phyloP scores from a whole-genome alignment of 1,140 invertebrate genomes.

The Sarcophaga peregrina region DNA sequence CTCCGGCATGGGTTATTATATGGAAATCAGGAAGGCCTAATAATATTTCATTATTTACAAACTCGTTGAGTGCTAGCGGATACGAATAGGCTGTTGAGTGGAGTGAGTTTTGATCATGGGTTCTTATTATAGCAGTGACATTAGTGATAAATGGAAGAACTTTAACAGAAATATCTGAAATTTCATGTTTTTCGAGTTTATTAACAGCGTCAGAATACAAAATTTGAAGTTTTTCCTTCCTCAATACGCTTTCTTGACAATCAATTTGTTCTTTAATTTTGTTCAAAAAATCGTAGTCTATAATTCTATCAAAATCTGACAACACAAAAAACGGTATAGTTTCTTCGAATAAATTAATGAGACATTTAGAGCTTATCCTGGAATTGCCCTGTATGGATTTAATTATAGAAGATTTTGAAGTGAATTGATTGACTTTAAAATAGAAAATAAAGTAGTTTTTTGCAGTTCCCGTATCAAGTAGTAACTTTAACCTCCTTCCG shows the following conservation, averaged over 20 bases:
- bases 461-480: too few species aligned
- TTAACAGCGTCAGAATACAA: background rate
- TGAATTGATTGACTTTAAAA: too few species aligned
- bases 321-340: background rate
- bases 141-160: background rate
- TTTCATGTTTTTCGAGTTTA: too few species aligned
- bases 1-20: constrained; percentile 30
- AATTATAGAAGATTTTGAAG: too few species aligned
- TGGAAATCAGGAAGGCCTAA: background rate
- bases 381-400: too few species aligned
- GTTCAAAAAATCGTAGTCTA: background rate
- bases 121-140: too few species aligned
- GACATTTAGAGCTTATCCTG: too few species aligned
- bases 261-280: background rate
- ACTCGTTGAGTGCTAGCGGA: background rate
- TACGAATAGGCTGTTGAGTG: background rate
- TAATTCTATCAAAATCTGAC: background rate
- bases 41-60: background rate
- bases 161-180: too few species aligned
- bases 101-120: background rate
- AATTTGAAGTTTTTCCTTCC: background rate
- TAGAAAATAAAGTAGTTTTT: too few species aligned
- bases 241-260: background rate
- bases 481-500: too few species aligned
- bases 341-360: too few species aligned